Conservation (phyloP, 2,888 invertebrate species). For the Endotricha flammealis region DNA sequence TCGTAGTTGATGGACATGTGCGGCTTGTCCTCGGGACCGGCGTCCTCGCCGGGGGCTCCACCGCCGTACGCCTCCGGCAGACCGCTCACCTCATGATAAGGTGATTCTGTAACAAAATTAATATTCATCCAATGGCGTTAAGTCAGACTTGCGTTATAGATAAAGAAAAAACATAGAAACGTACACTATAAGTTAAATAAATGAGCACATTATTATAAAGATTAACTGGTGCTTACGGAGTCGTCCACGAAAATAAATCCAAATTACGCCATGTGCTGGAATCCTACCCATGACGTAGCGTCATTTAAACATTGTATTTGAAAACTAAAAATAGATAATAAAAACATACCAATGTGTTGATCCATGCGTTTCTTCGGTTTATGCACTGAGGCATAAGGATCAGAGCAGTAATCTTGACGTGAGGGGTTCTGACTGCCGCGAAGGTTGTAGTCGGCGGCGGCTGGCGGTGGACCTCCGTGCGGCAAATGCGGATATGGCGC, state of each 20-base stretch:
- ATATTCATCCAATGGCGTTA: no score
- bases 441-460: conserved; percentile 83
- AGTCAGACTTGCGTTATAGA: no score
- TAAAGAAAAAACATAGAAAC: no score
- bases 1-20: conserved; percentile 94
- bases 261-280: no score
- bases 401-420: conserved; percentile 91
- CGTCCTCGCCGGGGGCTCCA: conserved; percentile 79
- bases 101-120: conserved; percentile 85
- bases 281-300: no score
- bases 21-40: conserved; percentile 89
- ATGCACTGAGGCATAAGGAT: conserved; percentile 93
- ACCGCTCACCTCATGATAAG: conserved; percentile 96
- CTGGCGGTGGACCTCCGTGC: conserved; percentile 66
- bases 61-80: conserved; percentile 91
- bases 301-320: no score
- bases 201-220: no score
- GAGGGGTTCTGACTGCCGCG: conserved; percentile 89
- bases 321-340: neutral
- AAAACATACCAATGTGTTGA: conserved; percentile 88
- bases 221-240: no score
- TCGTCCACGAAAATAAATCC: no score
- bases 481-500: conserved; percentile 89
- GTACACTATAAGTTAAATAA: no score
- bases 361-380: conserved; percentile 93